A percentile compares a stretch with the other conserved stretches of the same genome.
phyloP scores from a whole-genome alignment of 2,113 vertebrate species.

The Pelecanus crispus region DNA sequence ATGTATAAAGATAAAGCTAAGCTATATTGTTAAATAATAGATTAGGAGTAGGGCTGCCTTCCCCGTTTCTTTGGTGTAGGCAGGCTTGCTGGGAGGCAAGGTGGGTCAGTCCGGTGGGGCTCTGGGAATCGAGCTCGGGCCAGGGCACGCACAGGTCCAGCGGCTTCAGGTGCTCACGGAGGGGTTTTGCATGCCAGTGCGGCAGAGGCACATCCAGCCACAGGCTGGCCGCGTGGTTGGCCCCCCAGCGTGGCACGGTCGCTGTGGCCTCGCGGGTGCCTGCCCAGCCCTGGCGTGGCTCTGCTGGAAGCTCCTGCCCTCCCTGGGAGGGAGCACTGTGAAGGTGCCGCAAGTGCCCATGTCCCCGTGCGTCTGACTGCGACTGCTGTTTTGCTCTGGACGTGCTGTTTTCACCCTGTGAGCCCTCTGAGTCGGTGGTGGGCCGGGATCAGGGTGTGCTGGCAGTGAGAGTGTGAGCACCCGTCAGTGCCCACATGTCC shows the following conservation, averaged over 20 bases:
- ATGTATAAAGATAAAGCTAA: not conserved
- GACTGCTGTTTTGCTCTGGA: not conserved
- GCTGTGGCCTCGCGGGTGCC: not conserved
- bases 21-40: not conserved
- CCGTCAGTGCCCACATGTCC: fast-evolving
- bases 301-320: not conserved
- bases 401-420: not conserved
- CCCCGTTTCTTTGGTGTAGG: fast-evolving
- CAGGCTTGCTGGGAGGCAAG: not conserved
- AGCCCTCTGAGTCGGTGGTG: not conserved
- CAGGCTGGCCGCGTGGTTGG: fast-evolving
- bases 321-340: no score
- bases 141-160: not conserved
- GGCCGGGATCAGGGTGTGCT: not conserved
- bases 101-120: fast-evolving
- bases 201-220: fast-evolving
- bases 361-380: fast-evolving
- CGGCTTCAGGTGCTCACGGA: fast-evolving
- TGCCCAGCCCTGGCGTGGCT: not conserved
- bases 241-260: fast-evolving
- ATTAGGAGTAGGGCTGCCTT: not conserved
- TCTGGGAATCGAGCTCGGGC: fast-evolving
- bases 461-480: no score
- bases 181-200: not conserved
- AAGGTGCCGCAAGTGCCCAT: not conserved